Percentiles rank a stretch among this genome's conserved stretches.
Evolutionary conservation across 1,140 invertebrate species (phyloP).

Genomic region (Drosophila rufa): DNA sequence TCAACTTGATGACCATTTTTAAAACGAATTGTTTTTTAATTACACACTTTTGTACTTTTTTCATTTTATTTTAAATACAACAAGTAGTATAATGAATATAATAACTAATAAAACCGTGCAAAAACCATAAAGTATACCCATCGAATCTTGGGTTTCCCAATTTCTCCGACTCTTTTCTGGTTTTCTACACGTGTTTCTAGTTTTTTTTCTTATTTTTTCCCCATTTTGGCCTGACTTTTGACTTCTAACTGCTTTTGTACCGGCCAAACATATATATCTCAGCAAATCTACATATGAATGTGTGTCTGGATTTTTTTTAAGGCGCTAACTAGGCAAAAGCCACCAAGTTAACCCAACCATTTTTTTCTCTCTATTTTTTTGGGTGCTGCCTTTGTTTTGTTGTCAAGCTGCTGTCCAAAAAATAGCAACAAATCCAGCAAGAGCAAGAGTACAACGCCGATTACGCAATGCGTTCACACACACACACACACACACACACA

Average conservation of each 20-base stretch:
- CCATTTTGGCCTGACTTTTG: constrained; percentile 55
- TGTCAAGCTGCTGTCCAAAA: constrained; percentile 63
- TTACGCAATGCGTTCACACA: constrained; percentile 81
- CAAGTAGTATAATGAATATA: not conserved
- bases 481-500: constrained; percentile 25
- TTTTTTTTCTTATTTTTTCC: constrained; percentile 7
- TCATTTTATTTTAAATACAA: too few relatives aligned
- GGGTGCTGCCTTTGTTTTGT: constrained; percentile 58
- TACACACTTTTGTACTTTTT: too few relatives aligned
- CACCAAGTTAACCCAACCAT: constrained; percentile 53
- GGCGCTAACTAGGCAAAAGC: constrained; percentile 70
- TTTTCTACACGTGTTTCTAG: constrained; percentile 11
- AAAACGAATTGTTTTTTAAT: too few relatives aligned
- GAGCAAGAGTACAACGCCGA: constrained; percentile 58
- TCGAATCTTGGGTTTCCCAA: constrained; percentile 10
- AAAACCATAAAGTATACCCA: not conserved
- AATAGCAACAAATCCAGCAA: constrained; percentile 35
- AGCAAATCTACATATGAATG: constrained; percentile 15
- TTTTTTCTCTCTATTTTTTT: constrained; percentile 13
- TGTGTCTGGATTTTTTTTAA: constrained; percentile 29
- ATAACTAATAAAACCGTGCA: not conserved
- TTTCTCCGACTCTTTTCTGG: constrained; percentile 22
- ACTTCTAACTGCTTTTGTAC: constrained; percentile 72
- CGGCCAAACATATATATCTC: constrained; percentile 29
- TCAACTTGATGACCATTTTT: too few relatives aligned